Base-by-base conservation (phyloP, 2,888 invertebrate species). In the Hypsopygia costalis region DNA sequence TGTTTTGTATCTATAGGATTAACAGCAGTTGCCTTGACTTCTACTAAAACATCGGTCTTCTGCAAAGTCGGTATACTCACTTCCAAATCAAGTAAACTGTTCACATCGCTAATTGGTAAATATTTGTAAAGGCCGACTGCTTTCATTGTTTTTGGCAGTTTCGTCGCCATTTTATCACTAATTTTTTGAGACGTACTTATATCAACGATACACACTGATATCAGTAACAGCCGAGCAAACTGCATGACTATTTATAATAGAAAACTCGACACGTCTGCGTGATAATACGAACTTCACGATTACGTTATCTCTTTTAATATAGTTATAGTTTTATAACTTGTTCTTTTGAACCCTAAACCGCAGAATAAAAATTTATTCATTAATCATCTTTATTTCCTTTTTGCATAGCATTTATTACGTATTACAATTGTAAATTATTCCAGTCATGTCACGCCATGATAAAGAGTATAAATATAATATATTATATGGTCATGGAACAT, bases 71-170 rank as follows among this genome's bases (percentile, higher is more conserved):
- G 86, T 39, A 86, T 46, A 45, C 46, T 59, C n/a, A 83, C 60
- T 61, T 78, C 68, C 41, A 87, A 41, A 58, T 87, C 81, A n/a
- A 80, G 35, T 2, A 87, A 64, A 48, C 86, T 81, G 11, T 69
- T 66, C 1, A 55, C 46, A 44, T 86, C 76, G 1, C 69, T 51
- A 41, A 87, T 81, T 6, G 85, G 81, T 39, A 86, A 63, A 55
- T 86, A 85, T 64, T 82, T 80, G 45, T 76, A 85, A 10, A 87
- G 58, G 5, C 83, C 87, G 25, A 86, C 81, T 7, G 82, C 86
- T 51, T 71, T 77, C 83, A 87, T 86, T 10, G 69, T 69, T 64
- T 70, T 75, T 7, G 87, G 81, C 46, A 86, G 49, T 40, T 47
- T 55, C 9, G 38, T 52, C 28, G 55, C 44, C 54, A 59, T 61